Base-by-base conservation (phyloP, 2,113 vertebrate genomes). In the Butorides virescens region DNA sequence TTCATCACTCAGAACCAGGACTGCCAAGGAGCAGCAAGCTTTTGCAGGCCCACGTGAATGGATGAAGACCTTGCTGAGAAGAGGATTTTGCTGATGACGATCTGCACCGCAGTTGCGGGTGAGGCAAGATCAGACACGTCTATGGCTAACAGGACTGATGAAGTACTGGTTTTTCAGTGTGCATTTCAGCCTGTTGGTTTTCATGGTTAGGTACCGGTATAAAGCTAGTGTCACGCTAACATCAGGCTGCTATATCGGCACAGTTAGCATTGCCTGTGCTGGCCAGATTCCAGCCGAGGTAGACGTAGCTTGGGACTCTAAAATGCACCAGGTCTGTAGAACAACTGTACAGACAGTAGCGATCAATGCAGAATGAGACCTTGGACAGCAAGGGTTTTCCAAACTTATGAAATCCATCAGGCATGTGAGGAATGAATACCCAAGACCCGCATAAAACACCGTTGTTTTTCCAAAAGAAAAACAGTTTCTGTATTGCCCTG, bases 21-120 rank as follows among this genome's bases (percentile, higher is more conserved):
- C 17, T 34, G 85, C 47, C n/a, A 36, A 34, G 42, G 26, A 67
- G 8, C 34, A 53, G 72, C 13, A 23, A 72, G 30, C 7, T 36
- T 16, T 5, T 10, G 17, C 11, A 44, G 21, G 7, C 15, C 79
- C 36, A 4, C 0, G 3, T 1, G 2, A 52, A 10, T 1, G 20
- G 29, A 27, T 10, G 6, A n/a, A 56, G 42, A 37, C 30, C 6
- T 23, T 4, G 14, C 65, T 13, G 58, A 59, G 71, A 5, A 21
- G 19, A 30, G 29, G 59, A 30, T 47, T 75, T 25, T 29, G 21
- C 25, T 22, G 17, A 0, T 16, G 55, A 8, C 1, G 5, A 15
- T 10, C 36, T 50, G 36, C 10, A 3, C n/a, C 10, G 36, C 13
- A 1, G 3, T 0, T 32, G 26, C 36, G 11, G 30, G 2, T 9